Percentiles rank a stretch among this genome's conserved stretches.
Evolutionary conservation across 2,888 invertebrate genomes (phyloP).

Genomic region (Calephelis perditalis): DNA sequence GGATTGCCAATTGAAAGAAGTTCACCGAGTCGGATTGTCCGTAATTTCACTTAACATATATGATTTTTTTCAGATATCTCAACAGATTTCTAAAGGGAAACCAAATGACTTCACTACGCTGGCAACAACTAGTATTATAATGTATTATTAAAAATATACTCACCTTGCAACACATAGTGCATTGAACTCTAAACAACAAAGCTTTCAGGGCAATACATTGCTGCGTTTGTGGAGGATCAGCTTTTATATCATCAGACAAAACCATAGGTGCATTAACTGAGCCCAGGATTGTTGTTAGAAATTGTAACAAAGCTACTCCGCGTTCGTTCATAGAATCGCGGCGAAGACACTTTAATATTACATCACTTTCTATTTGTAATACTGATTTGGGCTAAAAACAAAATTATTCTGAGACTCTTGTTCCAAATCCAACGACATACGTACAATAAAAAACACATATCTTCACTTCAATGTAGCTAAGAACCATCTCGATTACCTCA

Average conservation of each 20-base stretch:
- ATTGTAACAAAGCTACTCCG: constrained; percentile 50
- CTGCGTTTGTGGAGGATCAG: constrained; percentile 30
- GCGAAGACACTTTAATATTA: constrained; percentile 51
- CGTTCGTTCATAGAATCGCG: constrained; percentile 50
- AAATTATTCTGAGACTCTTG: neutral
- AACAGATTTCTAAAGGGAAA: no score
- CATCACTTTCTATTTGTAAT: constrained; percentile 52
- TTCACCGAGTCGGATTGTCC: no score
- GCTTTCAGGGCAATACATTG: constrained; percentile 55
- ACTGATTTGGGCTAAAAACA: constrained; percentile 51
- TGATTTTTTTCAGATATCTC: no score
- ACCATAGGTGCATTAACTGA: constrained; percentile 48
- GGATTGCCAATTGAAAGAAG: no score
- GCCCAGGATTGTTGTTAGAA: constrained; percentile 53
- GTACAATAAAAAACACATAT: no score
- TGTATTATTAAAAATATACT: constrained; percentile 28
- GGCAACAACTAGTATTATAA: neutral
- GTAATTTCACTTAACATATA: no score
- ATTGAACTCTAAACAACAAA: constrained; percentile 61
- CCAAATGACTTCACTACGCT: no score
- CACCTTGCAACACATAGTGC: constrained; percentile 61
- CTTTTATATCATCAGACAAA: constrained; percentile 40
- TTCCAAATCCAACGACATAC: no score
- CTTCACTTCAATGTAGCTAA: no score
- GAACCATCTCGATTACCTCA: no score